Percentiles rank a stretch among this genome's conserved stretches.
These are phyloP conservation scores for Sthenelais limicola DNA, from an alignment of 2,888 invertebrate genomes.

Conservation along the genomic window DNA sequence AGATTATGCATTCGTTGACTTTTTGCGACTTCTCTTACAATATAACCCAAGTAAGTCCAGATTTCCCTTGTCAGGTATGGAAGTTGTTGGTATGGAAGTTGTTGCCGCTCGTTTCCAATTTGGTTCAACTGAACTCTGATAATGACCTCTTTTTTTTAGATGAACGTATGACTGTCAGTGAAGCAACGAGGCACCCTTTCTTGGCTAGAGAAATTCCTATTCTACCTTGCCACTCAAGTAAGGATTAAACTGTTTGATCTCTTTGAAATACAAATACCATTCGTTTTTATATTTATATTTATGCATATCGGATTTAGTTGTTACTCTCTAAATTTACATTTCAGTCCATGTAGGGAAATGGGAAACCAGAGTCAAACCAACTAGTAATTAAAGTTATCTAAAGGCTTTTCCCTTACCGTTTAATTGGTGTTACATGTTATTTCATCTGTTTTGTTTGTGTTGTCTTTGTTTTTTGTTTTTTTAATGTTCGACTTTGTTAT, in stretches of 20 bases:
- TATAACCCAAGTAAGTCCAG: conserved; percentile 61
- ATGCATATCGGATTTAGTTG: too few relatives aligned
- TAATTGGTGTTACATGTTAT: too few relatives aligned
- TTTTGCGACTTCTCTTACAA: conserved; percentile 59
- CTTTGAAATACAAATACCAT: background rate
- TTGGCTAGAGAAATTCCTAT: conserved; percentile 61
- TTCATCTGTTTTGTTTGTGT: too few relatives aligned
- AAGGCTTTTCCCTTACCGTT: too few relatives aligned
- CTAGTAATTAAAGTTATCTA: too few relatives aligned
- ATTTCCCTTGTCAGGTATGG: background rate
- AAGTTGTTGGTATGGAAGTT: background rate
- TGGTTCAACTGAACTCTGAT: background rate
- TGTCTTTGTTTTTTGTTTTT: too few relatives aligned
- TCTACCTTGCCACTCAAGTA: conserved; percentile 50
- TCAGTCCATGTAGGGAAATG: too few relatives aligned
- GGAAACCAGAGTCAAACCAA: too few relatives aligned
- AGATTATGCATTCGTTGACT: conserved; percentile 60
- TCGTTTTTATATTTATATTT: too few relatives aligned
- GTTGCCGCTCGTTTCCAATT: background rate
- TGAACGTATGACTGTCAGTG: conserved; percentile 58
- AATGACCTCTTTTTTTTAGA: conserved; percentile 53
- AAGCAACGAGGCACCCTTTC: conserved; percentile 65
- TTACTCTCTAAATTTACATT: too few relatives aligned
- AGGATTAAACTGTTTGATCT: background rate
- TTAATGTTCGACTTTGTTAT: too few relatives aligned